These are phyloP conservation scores for Galbula dea DNA, from an alignment of 2,113 vertebrate species.

Conservation along the genomic window DNA sequence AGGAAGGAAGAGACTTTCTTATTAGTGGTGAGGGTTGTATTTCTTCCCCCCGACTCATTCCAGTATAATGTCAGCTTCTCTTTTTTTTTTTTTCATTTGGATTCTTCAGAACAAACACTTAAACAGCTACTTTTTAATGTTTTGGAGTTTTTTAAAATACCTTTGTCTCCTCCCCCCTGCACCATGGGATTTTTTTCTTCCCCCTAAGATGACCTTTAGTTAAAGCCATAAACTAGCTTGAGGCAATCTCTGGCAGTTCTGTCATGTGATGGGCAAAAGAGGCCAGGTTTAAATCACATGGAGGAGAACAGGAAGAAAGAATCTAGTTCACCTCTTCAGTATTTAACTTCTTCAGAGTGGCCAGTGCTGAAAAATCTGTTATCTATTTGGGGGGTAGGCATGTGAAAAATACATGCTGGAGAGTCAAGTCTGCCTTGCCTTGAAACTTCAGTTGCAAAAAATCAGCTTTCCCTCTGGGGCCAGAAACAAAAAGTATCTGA, in stretches of 20 bases:
- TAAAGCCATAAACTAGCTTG: background rate
- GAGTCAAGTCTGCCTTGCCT: background rate
- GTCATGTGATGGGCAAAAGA: background rate
- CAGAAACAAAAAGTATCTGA: background rate
- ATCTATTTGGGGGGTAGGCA: background rate
- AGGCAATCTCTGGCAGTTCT: conserved; percentile 27
- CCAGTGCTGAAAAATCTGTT: background rate
- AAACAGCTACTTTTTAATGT: background rate
- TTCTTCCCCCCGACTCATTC: background rate
- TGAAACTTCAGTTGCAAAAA: background rate
- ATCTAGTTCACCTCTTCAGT: background rate
- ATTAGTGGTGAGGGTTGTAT: background rate
- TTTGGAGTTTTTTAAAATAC: background rate
- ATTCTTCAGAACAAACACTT: background rate
- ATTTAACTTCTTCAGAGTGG: background rate
- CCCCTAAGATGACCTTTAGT: background rate
- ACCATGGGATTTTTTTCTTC: background rate
- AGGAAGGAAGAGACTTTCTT: background rate
- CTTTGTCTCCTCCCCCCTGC: background rate
- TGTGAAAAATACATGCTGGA: background rate
- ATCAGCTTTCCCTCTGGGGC: background rate
- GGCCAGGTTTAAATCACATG: conserved; percentile 27
- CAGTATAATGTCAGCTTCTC: background rate
- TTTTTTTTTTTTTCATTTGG: background rate
- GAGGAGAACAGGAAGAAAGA: background rate